These are phyloP conservation scores for Euzophera pinguis DNA, from an alignment of 2,888 invertebrate genomes.

Conservation along the genomic window DNA sequence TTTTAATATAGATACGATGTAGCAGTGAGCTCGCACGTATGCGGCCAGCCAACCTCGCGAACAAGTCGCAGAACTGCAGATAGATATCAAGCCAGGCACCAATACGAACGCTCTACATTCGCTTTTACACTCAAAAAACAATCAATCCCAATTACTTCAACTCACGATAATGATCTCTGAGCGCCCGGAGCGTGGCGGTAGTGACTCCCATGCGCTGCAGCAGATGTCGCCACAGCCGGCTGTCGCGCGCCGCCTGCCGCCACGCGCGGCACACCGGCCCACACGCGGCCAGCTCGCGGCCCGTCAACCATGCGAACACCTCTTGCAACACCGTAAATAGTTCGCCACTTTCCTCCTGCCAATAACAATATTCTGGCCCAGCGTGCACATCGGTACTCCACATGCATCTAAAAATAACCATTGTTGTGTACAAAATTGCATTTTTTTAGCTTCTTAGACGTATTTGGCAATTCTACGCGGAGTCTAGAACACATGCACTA, in stretches of 20 bases:
- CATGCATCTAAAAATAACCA: too few relatives aligned
- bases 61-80: too few relatives aligned
- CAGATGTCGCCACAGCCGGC: slow-evolving; percentile 46
- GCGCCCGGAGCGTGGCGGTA: slow-evolving; percentile 15
- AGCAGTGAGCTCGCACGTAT: too few relatives aligned
- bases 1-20: too few relatives aligned
- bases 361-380: slow-evolving; percentile 1
- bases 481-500: too few relatives aligned
- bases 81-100: too few relatives aligned
- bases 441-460: too few relatives aligned
- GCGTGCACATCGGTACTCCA: background rate
- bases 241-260: slow-evolving; percentile 44
- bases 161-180: slow-evolving; percentile 14
- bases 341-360: slow-evolving; percentile 21
- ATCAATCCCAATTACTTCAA: background rate
- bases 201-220: slow-evolving; percentile 23
- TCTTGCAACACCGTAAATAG: slow-evolving; percentile 26
- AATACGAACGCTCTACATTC: too few relatives aligned
- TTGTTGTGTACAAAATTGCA: too few relatives aligned
- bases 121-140: too few relatives aligned
- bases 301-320: slow-evolving; percentile 41
- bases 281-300: slow-evolving; percentile 36
- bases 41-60: too few relatives aligned
- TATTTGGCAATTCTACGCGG: too few relatives aligned
- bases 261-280: slow-evolving; percentile 47